phyloP scores from a whole-genome alignment of 92 coral and sea anemone species.

The Plumapathes pennacea region DNA sequence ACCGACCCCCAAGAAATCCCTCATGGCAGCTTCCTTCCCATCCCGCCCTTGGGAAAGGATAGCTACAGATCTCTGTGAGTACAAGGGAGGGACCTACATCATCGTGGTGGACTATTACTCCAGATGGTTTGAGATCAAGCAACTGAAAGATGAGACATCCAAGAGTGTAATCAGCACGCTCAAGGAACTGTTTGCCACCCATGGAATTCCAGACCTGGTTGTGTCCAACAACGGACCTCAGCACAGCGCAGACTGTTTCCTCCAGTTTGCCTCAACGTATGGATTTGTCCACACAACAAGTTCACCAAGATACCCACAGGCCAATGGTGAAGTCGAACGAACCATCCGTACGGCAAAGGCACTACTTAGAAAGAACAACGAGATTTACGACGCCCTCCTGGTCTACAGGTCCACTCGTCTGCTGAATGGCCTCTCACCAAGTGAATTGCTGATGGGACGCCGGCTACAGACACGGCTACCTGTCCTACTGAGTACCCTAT shows the following conservation, averaged over 20 bases:
- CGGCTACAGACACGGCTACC: conserved; percentile 42
- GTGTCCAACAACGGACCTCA: conserved; percentile 57
- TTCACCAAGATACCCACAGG: conserved; percentile 47
- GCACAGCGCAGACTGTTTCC: conserved; percentile 38
- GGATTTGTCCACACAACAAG: conserved; percentile 43
- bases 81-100: conserved; percentile 2
- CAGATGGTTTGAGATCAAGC: conserved; percentile 53
- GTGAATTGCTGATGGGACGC: conserved; percentile 57
- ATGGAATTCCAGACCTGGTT: conserved; percentile 52
- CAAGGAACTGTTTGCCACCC: conserved; percentile 45
- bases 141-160: conserved; percentile 31
- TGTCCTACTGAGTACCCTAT: conserved; percentile 16
- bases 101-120: conserved; percentile 45
- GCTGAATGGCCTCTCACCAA: conserved; percentile 32
- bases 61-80: conserved; percentile 11
- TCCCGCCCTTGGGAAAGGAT: conserved; percentile 16
- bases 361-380: conserved; percentile 13
- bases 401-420: conserved; percentile 31
- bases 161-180: conserved; percentile 9
- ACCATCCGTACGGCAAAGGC: conserved; percentile 31
- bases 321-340: conserved; percentile 36
- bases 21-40: conserved; percentile 41
- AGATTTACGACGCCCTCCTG: conserved; percentile 14
- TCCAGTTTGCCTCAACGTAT: conserved; percentile 31
- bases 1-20: conserved; percentile 54